Percentiles rank a stretch among this genome's conserved stretches.
Conservation (phyloP, 2,888 invertebrate species). For the Campoplex nolae region DNA sequence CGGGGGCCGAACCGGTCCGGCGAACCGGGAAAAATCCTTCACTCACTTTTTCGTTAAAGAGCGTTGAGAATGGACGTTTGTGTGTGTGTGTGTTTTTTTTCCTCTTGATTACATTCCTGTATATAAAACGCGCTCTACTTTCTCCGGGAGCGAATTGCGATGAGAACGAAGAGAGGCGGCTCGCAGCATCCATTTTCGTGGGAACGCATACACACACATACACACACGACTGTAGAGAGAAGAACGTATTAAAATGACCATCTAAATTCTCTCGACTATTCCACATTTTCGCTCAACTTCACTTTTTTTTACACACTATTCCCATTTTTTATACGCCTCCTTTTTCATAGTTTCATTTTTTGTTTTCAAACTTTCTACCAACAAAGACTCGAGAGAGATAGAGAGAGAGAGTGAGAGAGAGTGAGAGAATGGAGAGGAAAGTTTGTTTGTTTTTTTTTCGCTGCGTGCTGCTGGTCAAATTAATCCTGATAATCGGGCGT, state of each 20-base stretch:
- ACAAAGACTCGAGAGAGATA: constrained; percentile 9
- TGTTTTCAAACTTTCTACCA: constrained; percentile 10
- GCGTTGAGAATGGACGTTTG: background rate
- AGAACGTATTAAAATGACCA: constrained; percentile 52
- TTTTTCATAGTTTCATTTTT: background rate
- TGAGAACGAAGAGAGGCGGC: background rate
- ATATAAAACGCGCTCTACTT: constrained; percentile 56
- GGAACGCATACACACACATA: constrained; percentile 39
- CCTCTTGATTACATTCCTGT: constrained; percentile 12
- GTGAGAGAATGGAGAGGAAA: background rate
- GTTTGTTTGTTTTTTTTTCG: constrained; percentile 5
- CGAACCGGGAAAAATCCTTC: constrained; percentile 57
- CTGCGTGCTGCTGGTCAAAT: background rate
- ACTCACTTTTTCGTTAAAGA: constrained; percentile 54
- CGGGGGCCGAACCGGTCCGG: constrained; percentile 33
- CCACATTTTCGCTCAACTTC: constrained; percentile 14
- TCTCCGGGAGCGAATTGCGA: constrained; percentile 56
- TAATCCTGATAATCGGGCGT: constrained; percentile 10
- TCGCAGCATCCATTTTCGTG: constrained; percentile 56
- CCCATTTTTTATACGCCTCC: background rate
- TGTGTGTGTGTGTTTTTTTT: constrained; percentile 2
- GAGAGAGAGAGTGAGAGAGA: background rate
- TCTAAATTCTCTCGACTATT: constrained; percentile 41
- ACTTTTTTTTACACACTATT: background rate
- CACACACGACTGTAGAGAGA: background rate